Evolutionary conservation across 2,113 vertebrate genomes (phyloP), one percentile per base, ranked within the genome.

Genomic region (Phalacrocorax aristotelis): DNA sequence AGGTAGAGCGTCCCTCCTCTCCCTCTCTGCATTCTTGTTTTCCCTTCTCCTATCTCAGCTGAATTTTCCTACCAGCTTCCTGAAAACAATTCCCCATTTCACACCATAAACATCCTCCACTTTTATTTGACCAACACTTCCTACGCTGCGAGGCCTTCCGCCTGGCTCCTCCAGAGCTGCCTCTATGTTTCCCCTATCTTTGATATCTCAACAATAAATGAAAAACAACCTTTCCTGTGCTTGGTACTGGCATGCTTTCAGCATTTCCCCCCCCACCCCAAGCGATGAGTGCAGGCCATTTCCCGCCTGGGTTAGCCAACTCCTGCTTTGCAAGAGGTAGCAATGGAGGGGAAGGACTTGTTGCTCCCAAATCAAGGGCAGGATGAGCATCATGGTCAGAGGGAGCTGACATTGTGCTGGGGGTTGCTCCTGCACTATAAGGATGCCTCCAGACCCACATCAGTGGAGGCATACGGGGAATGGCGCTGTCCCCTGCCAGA

Each of bases 91-190:
- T 96, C 89, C 97, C 5, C 0, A 89, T 97, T 96, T 97, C 97
- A 96, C 95, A 95, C 95, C 89, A 76, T 86, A 97, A 97, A 97
- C 94, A 95, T 96, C 96, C 97, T 97, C 83, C 36, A 9, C 90
- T 96, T 95, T 76, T 95, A 91, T 95, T 95, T 83, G 84, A 18
- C 76, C 89, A 89, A 81, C 4, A 2, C 64, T 93, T 95, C 96
- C 94, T 89, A 84, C 0, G 0, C 84, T 17, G 65, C 1, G 0
- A 89, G 83, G 48, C 58, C 55, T 96, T 95, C 93, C 13, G 4
- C 80, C 62, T 9, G 0, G 57, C 70, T 89, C 92, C 79, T 93
- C 69, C 80, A 94, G 87, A 87, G 78, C 82, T 81, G 75, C 69
- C 87, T 30, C 95, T 70, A 2, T 49, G 57, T 76, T 94, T 97